Percentiles rank a stretch among this genome's conserved stretches.
These are phyloP conservation scores for Drosophila tsacasi DNA, from an alignment of 1,140 invertebrate genomes.

Conservation along the genomic window DNA sequence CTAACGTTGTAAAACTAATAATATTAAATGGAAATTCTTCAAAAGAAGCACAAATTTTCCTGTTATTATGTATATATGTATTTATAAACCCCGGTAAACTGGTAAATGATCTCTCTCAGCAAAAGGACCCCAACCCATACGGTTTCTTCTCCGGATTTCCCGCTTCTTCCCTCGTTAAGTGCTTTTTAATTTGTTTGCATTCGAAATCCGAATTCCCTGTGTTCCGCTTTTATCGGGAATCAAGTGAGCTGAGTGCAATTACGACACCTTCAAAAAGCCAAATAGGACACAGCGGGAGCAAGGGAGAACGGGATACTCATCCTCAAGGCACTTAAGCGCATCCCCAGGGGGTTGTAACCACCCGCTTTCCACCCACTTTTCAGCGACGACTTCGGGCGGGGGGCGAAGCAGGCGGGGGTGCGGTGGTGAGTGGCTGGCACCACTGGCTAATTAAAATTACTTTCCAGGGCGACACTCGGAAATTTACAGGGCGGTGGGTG, in stretches of 20 bases:
- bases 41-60: not conserved
- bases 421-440: slow-evolving; percentile 19
- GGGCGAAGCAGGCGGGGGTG: too few relatives aligned
- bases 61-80: too few relatives aligned
- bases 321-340: slow-evolving; percentile 70
- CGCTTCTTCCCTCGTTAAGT: slow-evolving; percentile 57
- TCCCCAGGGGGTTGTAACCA: slow-evolving; percentile 61
- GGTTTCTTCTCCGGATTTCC: not conserved
- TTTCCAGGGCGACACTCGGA: slow-evolving; percentile 64
- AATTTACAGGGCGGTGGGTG: slow-evolving; percentile 36
- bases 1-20: too few relatives aligned
- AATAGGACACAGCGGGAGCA: slow-evolving; percentile 23
- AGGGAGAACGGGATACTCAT: slow-evolving; percentile 16
- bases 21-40: not conserved
- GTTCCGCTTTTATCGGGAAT: slow-evolving; percentile 71
- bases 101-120: slow-evolving; percentile 37
- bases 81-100: slow-evolving; percentile 44
- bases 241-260: slow-evolving; percentile 78
- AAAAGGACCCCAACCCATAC: not conserved
- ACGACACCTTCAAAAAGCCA: slow-evolving; percentile 81
- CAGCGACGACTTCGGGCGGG: slow-evolving; percentile 5
- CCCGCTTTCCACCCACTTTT: slow-evolving; percentile 20
- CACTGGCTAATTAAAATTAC: slow-evolving; percentile 77
- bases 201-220: slow-evolving; percentile 46
- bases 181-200: slow-evolving; percentile 82